phyloP scores from a whole-genome alignment of 30 jellyfish, hydroid and myxozoan genomes.

The Hydractinia symbiolongicarpus region DNA sequence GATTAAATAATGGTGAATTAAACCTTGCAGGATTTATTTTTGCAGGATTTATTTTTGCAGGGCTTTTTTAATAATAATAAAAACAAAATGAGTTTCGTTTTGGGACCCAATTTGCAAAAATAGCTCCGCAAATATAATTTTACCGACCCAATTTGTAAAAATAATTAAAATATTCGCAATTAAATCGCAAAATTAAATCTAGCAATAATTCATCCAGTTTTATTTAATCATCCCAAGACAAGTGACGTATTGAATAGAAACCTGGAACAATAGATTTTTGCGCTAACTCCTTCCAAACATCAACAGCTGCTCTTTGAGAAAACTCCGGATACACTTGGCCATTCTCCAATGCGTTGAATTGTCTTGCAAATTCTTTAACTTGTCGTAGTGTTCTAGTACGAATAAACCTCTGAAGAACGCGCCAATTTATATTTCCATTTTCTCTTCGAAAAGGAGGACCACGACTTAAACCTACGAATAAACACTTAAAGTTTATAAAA shows the following conservation, averaged over 20 bases:
- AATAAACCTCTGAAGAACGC: slow-evolving; percentile 18
- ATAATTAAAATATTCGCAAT: too few species aligned
- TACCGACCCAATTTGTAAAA: too few species aligned
- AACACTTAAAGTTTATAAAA: neutral
- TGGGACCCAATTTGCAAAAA: too few species aligned
- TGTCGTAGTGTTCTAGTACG: slow-evolving; percentile 34
- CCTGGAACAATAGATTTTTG: slow-evolving; percentile 6
- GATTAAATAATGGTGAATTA: too few species aligned
- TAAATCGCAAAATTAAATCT: too few species aligned
- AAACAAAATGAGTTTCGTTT: too few species aligned
- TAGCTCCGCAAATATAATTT: too few species aligned
- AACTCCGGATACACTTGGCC: slow-evolving; percentile 51
- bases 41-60: too few species aligned
- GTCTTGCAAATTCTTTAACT: slow-evolving; percentile 35
- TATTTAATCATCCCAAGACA: too few species aligned
- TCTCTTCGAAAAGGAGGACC: slow-evolving; percentile 35
- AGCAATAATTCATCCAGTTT: too few species aligned
- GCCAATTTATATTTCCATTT: slow-evolving; percentile 36
- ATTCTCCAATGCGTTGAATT: slow-evolving; percentile 29
- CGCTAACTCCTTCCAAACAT: slow-evolving; percentile 62
- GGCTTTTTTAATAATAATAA: too few species aligned
- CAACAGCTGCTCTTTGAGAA: slow-evolving; percentile 49
- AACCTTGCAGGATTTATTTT: too few species aligned
- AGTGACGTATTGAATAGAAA: neutral
- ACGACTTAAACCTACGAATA: slow-evolving; percentile 17